Base-by-base conservation (phyloP, 2,888 invertebrate genomes). In the Stenolophus ochropezus region DNA sequence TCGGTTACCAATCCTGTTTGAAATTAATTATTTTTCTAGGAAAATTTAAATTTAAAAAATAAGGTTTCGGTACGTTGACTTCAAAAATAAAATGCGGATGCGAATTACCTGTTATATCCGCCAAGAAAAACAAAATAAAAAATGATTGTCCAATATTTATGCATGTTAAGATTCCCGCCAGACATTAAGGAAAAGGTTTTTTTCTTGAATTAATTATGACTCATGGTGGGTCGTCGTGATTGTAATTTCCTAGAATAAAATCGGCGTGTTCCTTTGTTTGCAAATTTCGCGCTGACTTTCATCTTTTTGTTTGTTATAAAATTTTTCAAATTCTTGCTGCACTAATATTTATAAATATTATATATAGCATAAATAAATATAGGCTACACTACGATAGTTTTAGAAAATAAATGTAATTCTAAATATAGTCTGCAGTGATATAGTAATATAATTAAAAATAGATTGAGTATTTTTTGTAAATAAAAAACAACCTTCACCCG, bases 401-500 rank as follows among this genome's bases (percentile, higher is more conserved):
- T 56, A 20, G 20, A 20, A 11, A 56, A 20, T 8, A 56, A 56
- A 11, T 21, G 2, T 0, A 56, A 20, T 56, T 20, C 21, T 56
- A 61, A 61, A 61, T 61, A 61, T 61, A 61, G 56, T 20, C 6
- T 5, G 61, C 23, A 58, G 58, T 58, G 25, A 27, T 61, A 14
- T 14, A 61, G n/a, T 61, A 56, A 21, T 20, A 56, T 56, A 56
- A 56, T 61, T 61, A 61, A 61, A 61, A 61, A 61, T 61, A 61
- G 61, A 61, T 25, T 14, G 21, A 61, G 25, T 14, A 4, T 23
- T 61, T 61, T 61, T 27, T 69, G 65, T 33, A 69, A 69, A 33
- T 23, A 69, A 69, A 69, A 69, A 69, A 69, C 18, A 33, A 69
- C 65, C 65, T 69, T 69, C 65, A 33, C 65, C 33, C 18, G 33